phyloP scores from a whole-genome alignment of 2,113 vertebrate species.

The Notothenia rossii region DNA sequence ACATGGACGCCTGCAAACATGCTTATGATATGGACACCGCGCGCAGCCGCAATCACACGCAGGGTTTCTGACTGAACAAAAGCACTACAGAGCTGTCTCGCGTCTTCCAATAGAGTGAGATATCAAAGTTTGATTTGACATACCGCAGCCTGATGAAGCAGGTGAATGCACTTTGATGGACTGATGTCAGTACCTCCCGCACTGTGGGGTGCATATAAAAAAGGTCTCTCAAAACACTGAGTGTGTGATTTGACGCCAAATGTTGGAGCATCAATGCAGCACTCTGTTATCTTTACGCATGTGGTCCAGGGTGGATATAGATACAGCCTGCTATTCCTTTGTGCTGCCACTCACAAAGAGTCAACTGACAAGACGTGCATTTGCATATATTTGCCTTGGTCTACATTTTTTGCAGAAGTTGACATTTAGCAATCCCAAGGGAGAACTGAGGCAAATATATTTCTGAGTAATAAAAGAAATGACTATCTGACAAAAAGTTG shows the following conservation, averaged over 20 bases:
- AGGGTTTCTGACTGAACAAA: constrained; percentile 22
- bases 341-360: constrained; percentile 39
- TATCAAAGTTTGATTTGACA: constrained; percentile 63
- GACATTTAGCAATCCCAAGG: constrained; percentile 3
- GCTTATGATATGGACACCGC: background rate
- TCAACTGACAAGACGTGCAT: constrained; percentile 17
- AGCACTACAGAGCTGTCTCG: constrained; percentile 35
- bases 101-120: constrained; percentile 44
- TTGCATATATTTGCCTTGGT: constrained; percentile 46
- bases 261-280: constrained; percentile 11
- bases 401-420: constrained; percentile 1
- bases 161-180: constrained; percentile 57
- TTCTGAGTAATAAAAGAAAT: constrained; percentile 30
- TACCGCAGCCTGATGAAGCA: constrained; percentile 54
- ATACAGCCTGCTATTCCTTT: constrained; percentile 16
- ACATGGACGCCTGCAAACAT: constrained; percentile 7
- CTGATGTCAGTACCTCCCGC: constrained; percentile 45
- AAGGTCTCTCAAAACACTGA: constrained; percentile 36
- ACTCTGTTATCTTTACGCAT: constrained; percentile 7
- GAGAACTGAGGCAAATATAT: constrained; percentile 24
- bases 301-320: constrained; percentile 19
- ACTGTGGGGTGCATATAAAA: constrained; percentile 14
- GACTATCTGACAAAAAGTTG: background rate
- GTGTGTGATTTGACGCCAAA: constrained; percentile 34
- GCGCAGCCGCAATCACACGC: background rate